Conservation (phyloP, 2,113 vertebrate genomes). For the Dicentrarchus labrax region DNA sequence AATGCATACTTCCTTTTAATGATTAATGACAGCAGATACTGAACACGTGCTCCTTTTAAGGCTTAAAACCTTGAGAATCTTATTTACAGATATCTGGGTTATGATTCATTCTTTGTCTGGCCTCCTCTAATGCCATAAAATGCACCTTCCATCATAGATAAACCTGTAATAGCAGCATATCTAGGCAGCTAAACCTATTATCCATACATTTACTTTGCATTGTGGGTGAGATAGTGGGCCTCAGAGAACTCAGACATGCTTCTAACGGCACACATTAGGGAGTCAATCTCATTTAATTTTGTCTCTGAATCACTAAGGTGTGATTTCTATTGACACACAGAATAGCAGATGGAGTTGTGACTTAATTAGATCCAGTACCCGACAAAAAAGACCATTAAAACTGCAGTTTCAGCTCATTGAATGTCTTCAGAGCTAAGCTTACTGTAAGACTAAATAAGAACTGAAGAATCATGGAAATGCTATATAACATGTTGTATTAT, state of each 20-base stretch:
- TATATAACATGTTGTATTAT: background rate
- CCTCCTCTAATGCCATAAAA: slow-evolving; percentile 66
- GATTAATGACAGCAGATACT: slow-evolving; percentile 64
- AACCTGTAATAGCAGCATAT: slow-evolving; percentile 65
- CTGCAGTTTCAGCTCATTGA: slow-evolving; percentile 13
- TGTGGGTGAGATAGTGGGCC: slow-evolving; percentile 50
- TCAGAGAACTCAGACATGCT: slow-evolving; percentile 37
- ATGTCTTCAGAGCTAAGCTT: background rate
- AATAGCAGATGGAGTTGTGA: slow-evolving; percentile 66
- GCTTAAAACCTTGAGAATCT: slow-evolving; percentile 61
- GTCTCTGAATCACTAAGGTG: slow-evolving; percentile 63
- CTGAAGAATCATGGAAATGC: background rate
- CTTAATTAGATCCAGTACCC: slow-evolving; percentile 59
- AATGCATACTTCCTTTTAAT: slow-evolving; percentile 46
- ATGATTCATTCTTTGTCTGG: slow-evolving; percentile 59
- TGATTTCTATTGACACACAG: slow-evolving; percentile 67
- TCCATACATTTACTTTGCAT: slow-evolving; percentile 66
- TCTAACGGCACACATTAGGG: slow-evolving; percentile 53
- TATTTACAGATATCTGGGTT: slow-evolving; percentile 66
- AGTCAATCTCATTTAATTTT: slow-evolving; percentile 66
- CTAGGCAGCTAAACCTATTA: slow-evolving; percentile 71
- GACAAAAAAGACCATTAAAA: slow-evolving; percentile 46
- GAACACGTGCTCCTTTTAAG: slow-evolving; percentile 47
- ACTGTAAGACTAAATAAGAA: background rate
- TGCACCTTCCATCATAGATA: slow-evolving; percentile 69